Conservation (phyloP, 2,888 invertebrate species). For the Ephialtes manifestator region DNA sequence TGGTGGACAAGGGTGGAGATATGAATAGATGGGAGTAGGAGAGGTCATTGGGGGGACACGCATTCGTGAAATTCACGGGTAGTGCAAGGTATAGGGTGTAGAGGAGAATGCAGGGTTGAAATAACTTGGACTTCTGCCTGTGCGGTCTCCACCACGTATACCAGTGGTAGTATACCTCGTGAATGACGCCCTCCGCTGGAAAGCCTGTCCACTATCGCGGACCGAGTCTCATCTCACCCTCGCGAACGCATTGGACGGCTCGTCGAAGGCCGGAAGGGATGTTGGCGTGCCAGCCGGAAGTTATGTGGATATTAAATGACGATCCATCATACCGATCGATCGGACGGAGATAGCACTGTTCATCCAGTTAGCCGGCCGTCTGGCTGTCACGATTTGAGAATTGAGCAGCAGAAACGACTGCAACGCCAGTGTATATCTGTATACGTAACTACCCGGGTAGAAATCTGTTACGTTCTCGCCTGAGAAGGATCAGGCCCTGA, state of each 20-base stretch:
- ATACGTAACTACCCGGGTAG: neutral
- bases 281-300: conserved; percentile 70
- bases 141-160: conserved; percentile 13
- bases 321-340: conserved; percentile 74
- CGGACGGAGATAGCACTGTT: conserved; percentile 28
- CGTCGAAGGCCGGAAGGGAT: conserved; percentile 69
- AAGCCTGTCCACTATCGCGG: conserved; percentile 30
- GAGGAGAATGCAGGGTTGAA: conserved; percentile 56
- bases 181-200: conserved; percentile 49
- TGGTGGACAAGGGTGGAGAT: neutral
- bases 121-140: conserved; percentile 59
- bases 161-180: conserved; percentile 42
- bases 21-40: neutral
- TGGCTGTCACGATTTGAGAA: conserved; percentile 4
- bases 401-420: conserved; percentile 1
- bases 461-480: too few species aligned
- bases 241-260: conserved; percentile 65
- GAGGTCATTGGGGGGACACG: neutral
- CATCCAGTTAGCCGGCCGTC: conserved; percentile 8
- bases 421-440: neutral
- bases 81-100: conserved; percentile 2
- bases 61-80: conserved; percentile 31
- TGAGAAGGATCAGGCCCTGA: too few species aligned
- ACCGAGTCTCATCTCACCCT: conserved; percentile 32
- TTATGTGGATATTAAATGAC: conserved; percentile 76